phyloP scores from a whole-genome alignment of 2,797 vertebrate species.

The Oophaga sylvatica region DNA sequence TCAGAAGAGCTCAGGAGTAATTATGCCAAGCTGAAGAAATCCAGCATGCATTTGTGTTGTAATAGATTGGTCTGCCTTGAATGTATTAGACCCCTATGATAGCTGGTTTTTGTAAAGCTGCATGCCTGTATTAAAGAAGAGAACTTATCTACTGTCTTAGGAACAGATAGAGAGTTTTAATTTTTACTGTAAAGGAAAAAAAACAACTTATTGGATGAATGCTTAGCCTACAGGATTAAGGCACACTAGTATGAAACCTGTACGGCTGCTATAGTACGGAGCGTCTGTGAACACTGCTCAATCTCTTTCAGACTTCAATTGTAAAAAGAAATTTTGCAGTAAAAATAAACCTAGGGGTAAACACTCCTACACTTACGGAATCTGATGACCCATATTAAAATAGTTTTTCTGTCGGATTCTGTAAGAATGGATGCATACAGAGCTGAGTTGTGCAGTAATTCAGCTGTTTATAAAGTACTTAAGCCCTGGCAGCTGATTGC shows the following conservation, averaged over 20 bases:
- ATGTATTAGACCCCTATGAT: slow-evolving; percentile 26
- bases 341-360: background rate
- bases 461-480: too few species aligned
- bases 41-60: slow-evolving; percentile 35
- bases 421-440: background rate
- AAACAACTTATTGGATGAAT: background rate
- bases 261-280: background rate
- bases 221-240: background rate
- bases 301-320: background rate
- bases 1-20: slow-evolving; percentile 55
- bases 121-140: slow-evolving; percentile 12
- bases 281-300: background rate
- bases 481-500: too few species aligned
- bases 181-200: background rate
- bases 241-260: background rate
- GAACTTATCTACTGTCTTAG: background rate
- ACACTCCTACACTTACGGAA: too few species aligned
- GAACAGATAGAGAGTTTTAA: slow-evolving; percentile 1
- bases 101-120: slow-evolving; percentile 6
- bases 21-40: slow-evolving; percentile 51
- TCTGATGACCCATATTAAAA: too few species aligned
- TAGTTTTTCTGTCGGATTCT: background rate
- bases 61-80: slow-evolving; percentile 36
- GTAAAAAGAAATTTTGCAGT: background rate
- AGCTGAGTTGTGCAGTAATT: background rate